A percentile compares a stretch with the other conserved stretches of the same genome.
phyloP scores from a whole-genome alignment of 1,140 invertebrate species.

The Pemphigus obesinymphae region DNA sequence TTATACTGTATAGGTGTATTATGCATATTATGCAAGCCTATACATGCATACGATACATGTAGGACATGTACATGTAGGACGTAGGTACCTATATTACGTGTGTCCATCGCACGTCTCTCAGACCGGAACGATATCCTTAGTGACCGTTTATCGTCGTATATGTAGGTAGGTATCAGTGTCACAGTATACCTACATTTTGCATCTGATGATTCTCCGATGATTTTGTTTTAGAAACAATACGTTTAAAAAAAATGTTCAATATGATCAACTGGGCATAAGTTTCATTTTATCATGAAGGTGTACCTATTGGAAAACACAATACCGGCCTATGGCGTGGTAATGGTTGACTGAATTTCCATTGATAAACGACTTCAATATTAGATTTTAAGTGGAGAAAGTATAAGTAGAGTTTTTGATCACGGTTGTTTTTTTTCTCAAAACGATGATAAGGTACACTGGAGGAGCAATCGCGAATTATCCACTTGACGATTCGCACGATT shows the following conservation, averaged over 20 bases:
- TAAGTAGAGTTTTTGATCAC: neutral
- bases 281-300: neutral
- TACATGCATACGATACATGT: no score
- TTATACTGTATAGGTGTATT: neutral
- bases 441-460: neutral
- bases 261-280: no score
- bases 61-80: no score
- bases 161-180: neutral
- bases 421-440: neutral
- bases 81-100: no score
- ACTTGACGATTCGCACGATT: neutral
- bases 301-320: neutral
- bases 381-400: conserved; percentile 3
- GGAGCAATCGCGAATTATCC: neutral
- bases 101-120: neutral
- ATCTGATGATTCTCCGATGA: neutral
- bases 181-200: neutral
- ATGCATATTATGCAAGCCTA: no score
- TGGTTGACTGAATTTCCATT: neutral
- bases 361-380: neutral
- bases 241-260: no score
- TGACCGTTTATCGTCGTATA: neutral
- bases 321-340: neutral
- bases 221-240: no score
- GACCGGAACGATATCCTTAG: conserved; percentile 7